Conservation (phyloP, 1,140 invertebrate genomes). For the Diorhabda sublineata region DNA sequence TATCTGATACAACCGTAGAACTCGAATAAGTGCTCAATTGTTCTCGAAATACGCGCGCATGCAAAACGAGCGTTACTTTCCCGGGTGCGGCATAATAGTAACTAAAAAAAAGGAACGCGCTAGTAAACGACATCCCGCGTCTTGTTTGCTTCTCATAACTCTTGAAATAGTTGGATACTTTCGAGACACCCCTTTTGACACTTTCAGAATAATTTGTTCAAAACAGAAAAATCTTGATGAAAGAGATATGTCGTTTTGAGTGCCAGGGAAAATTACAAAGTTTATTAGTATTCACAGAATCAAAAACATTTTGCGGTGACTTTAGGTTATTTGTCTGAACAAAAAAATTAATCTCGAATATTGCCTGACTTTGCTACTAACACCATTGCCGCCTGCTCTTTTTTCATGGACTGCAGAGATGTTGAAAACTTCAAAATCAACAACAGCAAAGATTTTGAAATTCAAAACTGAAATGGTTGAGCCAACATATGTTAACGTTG, state of each 20-base stretch:
- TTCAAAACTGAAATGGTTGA: constrained; percentile 25
- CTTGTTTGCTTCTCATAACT: too few relatives aligned
- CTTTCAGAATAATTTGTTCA: not conserved
- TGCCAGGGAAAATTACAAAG: too few relatives aligned
- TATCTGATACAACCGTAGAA: too few relatives aligned
- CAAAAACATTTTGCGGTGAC: constrained; percentile 10
- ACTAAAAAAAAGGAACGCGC: too few relatives aligned
- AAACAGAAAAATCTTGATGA: not conserved
- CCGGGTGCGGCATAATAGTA: too few relatives aligned
- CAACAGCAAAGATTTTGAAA: constrained; percentile 26
- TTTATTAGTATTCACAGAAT: too few relatives aligned
- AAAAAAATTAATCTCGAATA: constrained; percentile 38
- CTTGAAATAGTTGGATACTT: too few relatives aligned
- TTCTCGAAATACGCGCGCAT: too few relatives aligned
- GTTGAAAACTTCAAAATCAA: constrained; percentile 38
- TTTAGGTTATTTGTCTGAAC: constrained; percentile 34
- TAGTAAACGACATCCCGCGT: too few relatives aligned
- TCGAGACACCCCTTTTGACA: too few relatives aligned
- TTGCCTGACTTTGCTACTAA: constrained; percentile 36
- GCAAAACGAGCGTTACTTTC: too few relatives aligned
- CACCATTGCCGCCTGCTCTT: constrained; percentile 37
- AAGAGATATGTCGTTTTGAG: not conserved
- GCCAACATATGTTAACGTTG: not conserved
- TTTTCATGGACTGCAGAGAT: constrained; percentile 37
- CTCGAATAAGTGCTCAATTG: too few relatives aligned